Evolutionary conservation across 1,140 invertebrate species (phyloP).

Genomic region (Dreissena polymorpha): DNA sequence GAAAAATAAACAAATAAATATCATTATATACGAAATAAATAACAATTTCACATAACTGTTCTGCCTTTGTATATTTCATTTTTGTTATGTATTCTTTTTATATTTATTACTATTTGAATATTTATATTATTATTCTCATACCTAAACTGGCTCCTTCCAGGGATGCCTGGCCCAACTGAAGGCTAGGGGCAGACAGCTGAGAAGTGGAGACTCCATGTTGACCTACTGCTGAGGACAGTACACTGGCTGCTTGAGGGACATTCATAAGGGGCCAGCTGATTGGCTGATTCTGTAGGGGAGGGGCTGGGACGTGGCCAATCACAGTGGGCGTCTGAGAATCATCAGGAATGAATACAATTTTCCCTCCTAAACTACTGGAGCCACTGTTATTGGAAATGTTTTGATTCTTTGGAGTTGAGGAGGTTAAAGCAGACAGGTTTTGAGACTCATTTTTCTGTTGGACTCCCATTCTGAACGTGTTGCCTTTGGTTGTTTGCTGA

Average conservation of each 20-base stretch:
- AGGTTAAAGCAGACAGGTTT: slow-evolving; percentile 28
- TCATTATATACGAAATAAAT: no score
- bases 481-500: slow-evolving; percentile 20
- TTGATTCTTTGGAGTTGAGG: slow-evolving; percentile 35
- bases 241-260: slow-evolving; percentile 11
- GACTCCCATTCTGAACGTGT: slow-evolving; percentile 14
- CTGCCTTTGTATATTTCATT: no score
- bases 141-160: not conserved
- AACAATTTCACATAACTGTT: no score
- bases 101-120: no score
- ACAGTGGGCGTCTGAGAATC: slow-evolving; percentile 46
- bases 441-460: slow-evolving; percentile 25
- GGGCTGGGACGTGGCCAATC: slow-evolving; percentile 44
- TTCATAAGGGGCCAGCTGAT: slow-evolving; percentile 26
- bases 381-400: slow-evolving; percentile 19
- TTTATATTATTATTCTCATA: no score
- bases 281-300: slow-evolving; percentile 27
- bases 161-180: not conserved
- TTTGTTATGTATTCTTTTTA: no score
- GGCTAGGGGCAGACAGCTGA: slow-evolving; percentile 15
- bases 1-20: no score
- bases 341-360: slow-evolving; percentile 50
- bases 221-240: slow-evolving; percentile 23
- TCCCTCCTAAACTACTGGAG: slow-evolving; percentile 32
- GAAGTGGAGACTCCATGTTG: slow-evolving; percentile 18